Base-by-base conservation (phyloP, 2,113 vertebrate species). In the Hippocampus barbouri region DNA sequence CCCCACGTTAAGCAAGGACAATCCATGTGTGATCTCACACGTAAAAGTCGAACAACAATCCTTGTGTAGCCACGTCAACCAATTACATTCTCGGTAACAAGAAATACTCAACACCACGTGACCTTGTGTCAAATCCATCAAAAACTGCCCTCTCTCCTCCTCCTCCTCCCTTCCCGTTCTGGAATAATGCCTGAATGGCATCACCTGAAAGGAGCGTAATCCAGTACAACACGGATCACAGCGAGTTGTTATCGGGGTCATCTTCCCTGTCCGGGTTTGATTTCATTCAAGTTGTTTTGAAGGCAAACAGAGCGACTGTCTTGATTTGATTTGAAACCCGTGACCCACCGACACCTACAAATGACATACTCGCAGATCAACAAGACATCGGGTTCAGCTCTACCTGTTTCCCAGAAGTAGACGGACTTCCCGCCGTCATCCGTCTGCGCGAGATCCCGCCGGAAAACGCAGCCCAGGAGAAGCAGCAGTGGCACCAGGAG, bases 391-490 rank as follows among this genome's bases (percentile, higher is more conserved):
- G 16, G 40, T 68, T 78, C 20, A 74, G 78, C 89, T 87, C 90
- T 93, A 99, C 97, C 97, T 0, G 96, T 97, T 91, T 95, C 95
- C 97, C 97, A 99, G 85, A 97, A 88, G 92, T 98, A 99, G 60
- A 95, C 90, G 0, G 92, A 92, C 40, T 93, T 94, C 82, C 92
- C 91, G 81, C 94, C 91, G 79, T 95, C 94, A 2, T 92, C 92
- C 72, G 92, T 94, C 68, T 92, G 95, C 10, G 94, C 83, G 11
- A 54, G 69, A 73, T 90, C 84, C 70, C 80, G 87, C 91, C 88
- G 73, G 89, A 84, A 85, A 56, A 66, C 40, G n/a, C 63, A 66
- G 5, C 63, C 63, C 83, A 90, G 77, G 90, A 88, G 80, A 93
- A 79, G 89, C 68, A 94, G 87, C 79, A 93, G 51, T 49, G 92